Percentiles rank a stretch among this genome's conserved stretches.
Evolutionary conservation across 2,888 invertebrate species (phyloP).

Genomic region (Stenotaenia linearis): DNA sequence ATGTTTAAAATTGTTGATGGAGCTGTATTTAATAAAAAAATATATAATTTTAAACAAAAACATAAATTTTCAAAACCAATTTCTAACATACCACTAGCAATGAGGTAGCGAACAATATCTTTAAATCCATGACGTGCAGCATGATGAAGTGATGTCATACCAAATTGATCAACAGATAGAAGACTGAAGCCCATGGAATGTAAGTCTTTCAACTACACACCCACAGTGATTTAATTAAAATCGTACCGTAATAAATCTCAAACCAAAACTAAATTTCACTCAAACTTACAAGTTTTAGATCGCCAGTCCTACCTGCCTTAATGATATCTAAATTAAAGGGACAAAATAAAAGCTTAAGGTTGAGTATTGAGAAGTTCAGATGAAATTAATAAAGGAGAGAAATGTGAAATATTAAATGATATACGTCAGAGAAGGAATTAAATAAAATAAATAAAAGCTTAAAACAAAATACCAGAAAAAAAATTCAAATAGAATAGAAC

Average conservation of each 20-base stretch:
- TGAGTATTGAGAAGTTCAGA: neutral
- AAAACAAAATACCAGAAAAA: neutral
- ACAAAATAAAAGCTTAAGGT: neutral
- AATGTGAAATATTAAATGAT: neutral
- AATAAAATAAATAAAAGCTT: neutral
- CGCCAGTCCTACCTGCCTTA: conserved; percentile 47
- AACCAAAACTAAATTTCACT: neutral
- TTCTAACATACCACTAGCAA: conserved; percentile 56
- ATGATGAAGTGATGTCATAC: conserved; percentile 85
- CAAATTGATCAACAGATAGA: conserved; percentile 71
- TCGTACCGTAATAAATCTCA: neutral
- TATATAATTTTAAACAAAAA: neutral
- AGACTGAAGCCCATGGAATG: conserved; percentile 78
- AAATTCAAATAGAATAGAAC: neutral
- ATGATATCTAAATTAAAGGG: conserved; percentile 43
- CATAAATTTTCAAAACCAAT: neutral
- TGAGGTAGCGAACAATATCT: conserved; percentile 80
- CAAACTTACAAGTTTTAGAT: conserved; percentile 45
- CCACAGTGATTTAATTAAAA: neutral
- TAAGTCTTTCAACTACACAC: conserved; percentile 67
- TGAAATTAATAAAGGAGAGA: neutral
- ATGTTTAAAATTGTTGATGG: conserved; percentile 78
- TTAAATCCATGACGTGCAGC: conserved; percentile 82
- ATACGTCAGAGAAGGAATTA: neutral
- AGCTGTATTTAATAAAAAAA: conserved; percentile 50